Base-by-base conservation (phyloP, 2,888 invertebrate genomes). In the Cabera pusaria region DNA sequence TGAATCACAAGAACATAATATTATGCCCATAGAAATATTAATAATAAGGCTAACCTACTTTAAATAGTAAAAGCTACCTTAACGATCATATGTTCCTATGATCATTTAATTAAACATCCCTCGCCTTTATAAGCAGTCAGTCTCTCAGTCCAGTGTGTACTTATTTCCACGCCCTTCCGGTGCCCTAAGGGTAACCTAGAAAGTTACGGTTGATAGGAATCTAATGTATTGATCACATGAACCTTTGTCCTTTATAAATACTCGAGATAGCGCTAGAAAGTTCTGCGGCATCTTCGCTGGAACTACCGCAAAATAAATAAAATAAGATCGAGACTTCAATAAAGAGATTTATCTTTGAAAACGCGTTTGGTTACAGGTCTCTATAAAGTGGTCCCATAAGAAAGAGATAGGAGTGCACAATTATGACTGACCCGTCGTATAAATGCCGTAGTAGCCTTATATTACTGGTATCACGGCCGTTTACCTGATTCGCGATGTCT, bases 141-240 rank as follows among this genome's bases (percentile, higher is more conserved):
- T n/a, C 8, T 29, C 23, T 19, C 5, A 22, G 14, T 6, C 23
- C 20, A 6, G n/a, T n/a, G n/a, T n/a, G 28, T 12, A 19, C 26
- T 17, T 33, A 40, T 40, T 45, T 45, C 40, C 36, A 33, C 40
- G 44, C 44, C 44, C 40, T 40, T 45, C 36, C 40, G 44, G 25
- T 32, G 31, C 26, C 38, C 32, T 25, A 29, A 17, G 40, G 27
- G 17, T 26, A 27, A 32, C 26, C 38, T 28, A 34, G 40, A 40
- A 33, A 33, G 28, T 33, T 14, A 24, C 12, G 8, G 12, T 14
- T 28, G 28, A 38, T 38, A 26, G 10, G 25, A 14, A 34, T 34
- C 28, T 20, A 10, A 20, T 24, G 24, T 21, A 38, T 34, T 24
- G 33, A 25, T 34, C 43, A 29, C 32, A 32, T 31, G 32, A 33